Percentiles rank a stretch among this genome's conserved stretches.
Evolutionary conservation across 2,113 vertebrate species (phyloP).

Genomic region (Spermophilus dauricus): DNA sequence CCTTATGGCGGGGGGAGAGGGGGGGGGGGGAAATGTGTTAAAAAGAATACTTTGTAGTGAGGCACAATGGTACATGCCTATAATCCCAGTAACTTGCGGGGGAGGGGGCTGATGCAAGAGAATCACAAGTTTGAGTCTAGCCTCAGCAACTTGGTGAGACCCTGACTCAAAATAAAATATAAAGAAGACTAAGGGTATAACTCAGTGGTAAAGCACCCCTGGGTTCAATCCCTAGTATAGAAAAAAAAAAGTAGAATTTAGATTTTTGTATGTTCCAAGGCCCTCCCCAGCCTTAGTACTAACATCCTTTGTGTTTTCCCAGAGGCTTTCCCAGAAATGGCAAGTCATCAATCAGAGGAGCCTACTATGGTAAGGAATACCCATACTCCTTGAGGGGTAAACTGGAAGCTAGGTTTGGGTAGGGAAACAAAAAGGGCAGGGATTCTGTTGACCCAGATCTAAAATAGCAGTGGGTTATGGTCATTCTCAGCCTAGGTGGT

Average conservation of each 20-base stretch:
- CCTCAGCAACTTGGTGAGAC: background rate
- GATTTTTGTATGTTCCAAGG: background rate
- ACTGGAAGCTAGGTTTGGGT: background rate
- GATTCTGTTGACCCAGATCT: background rate
- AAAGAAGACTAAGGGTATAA: no score
- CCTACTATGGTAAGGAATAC: conserved; percentile 90
- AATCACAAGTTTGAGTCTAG: background rate
- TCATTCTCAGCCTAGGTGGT: background rate
- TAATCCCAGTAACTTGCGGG: background rate
- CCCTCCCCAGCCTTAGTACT: background rate
- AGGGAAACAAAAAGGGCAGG: no score
- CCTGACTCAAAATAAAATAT: background rate
- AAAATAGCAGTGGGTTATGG: background rate
- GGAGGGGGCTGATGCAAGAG: background rate
- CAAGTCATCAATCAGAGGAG: conserved; percentile 95
- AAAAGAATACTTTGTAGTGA: background rate
- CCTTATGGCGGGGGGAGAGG: background rate
- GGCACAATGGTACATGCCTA: background rate
- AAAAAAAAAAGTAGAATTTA: background rate
- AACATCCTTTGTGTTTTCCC: conserved; percentile 78
- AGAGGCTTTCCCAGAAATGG: conserved; percentile 97
- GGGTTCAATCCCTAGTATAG: no score
- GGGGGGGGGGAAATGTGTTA: background rate
- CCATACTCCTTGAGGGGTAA: background rate
- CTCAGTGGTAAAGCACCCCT: no score